Evolutionary conservation across 2,888 invertebrate genomes (phyloP).

Genomic region (Drosophila ustulata): DNA sequence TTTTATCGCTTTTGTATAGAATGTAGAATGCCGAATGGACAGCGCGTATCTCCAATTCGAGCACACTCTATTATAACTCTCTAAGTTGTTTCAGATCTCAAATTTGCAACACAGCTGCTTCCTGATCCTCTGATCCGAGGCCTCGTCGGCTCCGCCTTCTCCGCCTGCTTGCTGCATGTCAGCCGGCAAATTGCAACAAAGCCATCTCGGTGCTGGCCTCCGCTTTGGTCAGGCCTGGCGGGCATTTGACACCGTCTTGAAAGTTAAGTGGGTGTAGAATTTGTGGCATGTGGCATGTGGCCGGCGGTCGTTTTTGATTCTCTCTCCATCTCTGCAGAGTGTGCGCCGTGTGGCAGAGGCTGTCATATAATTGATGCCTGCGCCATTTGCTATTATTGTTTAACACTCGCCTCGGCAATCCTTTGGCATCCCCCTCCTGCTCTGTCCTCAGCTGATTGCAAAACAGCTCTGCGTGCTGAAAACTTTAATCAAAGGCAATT

Average conservation of each 20-base stretch:
- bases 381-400: constrained; percentile 78
- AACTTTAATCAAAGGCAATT: constrained; percentile 78
- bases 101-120: constrained; percentile 15
- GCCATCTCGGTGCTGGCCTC: constrained; percentile 47
- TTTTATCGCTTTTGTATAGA: too few species aligned
- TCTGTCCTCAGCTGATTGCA: constrained; percentile 50
- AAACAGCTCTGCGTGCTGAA: constrained; percentile 54
- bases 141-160: neutral
- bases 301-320: constrained; percentile 46
- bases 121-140: neutral
- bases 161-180: constrained; percentile 40
- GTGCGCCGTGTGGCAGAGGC: constrained; percentile 40
- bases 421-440: neutral
- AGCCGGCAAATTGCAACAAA: constrained; percentile 72
- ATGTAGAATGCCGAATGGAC: too few species aligned
- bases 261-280: constrained; percentile 77
- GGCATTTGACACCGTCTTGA: constrained; percentile 80
- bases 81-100: neutral
- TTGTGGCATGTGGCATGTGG: constrained; percentile 72
- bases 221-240: constrained; percentile 58
- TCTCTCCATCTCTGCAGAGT: neutral
- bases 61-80: neutral
- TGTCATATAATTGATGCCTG: constrained; percentile 80
- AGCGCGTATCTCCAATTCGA: neutral
- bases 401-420: constrained; percentile 63